Base-by-base conservation (phyloP, 2,888 invertebrate genomes). In the Hydroisotoma schaefferi region DNA sequence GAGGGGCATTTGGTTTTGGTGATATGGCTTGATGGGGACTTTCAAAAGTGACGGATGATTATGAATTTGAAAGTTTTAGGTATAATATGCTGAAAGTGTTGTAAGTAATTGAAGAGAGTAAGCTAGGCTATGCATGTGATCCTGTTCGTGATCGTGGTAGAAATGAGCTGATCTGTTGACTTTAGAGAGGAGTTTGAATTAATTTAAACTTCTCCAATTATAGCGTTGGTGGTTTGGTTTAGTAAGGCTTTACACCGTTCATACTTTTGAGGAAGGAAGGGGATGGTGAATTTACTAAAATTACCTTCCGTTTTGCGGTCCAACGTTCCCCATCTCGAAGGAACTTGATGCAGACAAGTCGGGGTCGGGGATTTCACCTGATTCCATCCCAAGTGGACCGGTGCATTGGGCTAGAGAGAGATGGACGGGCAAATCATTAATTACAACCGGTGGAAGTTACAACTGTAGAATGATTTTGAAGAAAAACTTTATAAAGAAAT, bases 291-390 rank as follows among this genome's bases (percentile, higher is more conserved):
- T n/a, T n/a, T n/a, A n/a, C n/a, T n/a, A n/a, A n/a, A n/a, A n/a
- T 80, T 76, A 85, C 85, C 85, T 81, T 69, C 83, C 84, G 73
- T 83, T 81, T 71, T 81, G 80, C 28, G 85, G 84, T 59, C 85
- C 85, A 55, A 85, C 85, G 72, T 82, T 83, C 67, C 81, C 81
- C 71, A 79, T 77, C 76, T 85, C 84, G 76, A 83, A 85, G 65
- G 82, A 82, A 46, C 84, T 84, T 72, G 84, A 84, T 64, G 85
- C 84, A 20, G 81, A 79, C 74, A 85, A 81, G 75, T 84, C 83
- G 67, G 78, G 78, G 76, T 85, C 83, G 65, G 78, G 79, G 69
- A 85, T 85, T 63, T 77, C 79, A 43, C 83, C 82, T 46, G 81
- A 81, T 76, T 84, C 82, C 85, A 85, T 85, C 58, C 85, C 85